Evolutionary conservation across 2,888 invertebrate species (phyloP).

Genomic region (Epinotia demarniana): DNA sequence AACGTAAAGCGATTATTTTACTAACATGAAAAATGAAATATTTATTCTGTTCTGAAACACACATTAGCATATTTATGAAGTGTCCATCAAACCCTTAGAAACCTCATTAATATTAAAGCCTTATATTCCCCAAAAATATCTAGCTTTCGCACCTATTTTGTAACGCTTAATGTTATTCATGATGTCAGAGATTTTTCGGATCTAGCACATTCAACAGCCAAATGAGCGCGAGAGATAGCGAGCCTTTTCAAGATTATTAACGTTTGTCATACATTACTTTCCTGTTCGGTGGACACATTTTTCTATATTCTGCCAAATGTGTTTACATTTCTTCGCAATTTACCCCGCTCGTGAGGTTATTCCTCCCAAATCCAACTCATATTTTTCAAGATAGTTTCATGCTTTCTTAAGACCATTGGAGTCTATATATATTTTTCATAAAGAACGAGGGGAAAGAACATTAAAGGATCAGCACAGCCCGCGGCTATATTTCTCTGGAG

Average conservation of each 20-base stretch:
- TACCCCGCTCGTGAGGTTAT: constrained; percentile 26
- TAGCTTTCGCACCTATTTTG: constrained; percentile 17
- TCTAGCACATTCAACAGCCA: constrained; percentile 52
- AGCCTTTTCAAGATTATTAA: constrained; percentile 45
- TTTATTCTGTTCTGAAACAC: constrained; percentile 30
- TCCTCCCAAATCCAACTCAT: constrained; percentile 27
- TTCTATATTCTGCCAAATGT: constrained; percentile 39
- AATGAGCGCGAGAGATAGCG: constrained; percentile 65
- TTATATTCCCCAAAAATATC: constrained; percentile 11
- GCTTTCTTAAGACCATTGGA: constrained; percentile 19
- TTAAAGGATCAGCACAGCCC: constrained; percentile 44
- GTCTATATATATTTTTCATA: constrained; percentile 14
- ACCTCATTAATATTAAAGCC: constrained; percentile 37
- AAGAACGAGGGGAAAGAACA: constrained; percentile 23
- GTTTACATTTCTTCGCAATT: constrained; percentile 33
- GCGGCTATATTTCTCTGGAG: constrained; percentile 40
- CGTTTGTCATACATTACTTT: constrained; percentile 54
- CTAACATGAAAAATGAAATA: constrained; percentile 21
- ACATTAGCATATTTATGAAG: constrained; percentile 41
- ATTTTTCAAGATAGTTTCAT: constrained; percentile 19
- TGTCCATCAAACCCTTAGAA: constrained; percentile 27
- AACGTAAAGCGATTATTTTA: neutral
- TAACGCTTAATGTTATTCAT: constrained; percentile 21
- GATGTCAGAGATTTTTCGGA: constrained; percentile 14
- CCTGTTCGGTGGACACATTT: constrained; percentile 50